A percentile compares a stretch with the other conserved stretches of the same genome.
These are phyloP conservation scores for Crocidura indochinensis DNA, from an alignment of 2,797 vertebrate species.

Conservation along the genomic window DNA sequence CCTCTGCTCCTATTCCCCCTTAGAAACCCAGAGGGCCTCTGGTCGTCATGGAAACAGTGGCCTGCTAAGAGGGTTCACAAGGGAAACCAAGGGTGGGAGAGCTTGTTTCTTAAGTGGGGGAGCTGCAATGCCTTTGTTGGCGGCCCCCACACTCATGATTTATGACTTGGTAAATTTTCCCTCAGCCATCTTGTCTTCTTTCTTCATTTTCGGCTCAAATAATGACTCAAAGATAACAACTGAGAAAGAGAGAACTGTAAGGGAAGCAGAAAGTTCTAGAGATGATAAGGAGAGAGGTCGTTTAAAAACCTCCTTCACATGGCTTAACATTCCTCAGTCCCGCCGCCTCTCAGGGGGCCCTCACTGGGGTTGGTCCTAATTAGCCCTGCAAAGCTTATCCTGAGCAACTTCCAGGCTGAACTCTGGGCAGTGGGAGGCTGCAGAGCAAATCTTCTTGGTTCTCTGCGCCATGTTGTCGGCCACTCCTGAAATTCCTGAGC, in stretches of 20 bases:
- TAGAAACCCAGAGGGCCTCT: no score
- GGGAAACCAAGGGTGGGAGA: not conserved
- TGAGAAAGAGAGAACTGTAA: not conserved
- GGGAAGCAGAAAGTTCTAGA: not conserved
- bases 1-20: no score
- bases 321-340: no score
- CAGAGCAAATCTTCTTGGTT: not conserved
- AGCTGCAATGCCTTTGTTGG: not conserved
- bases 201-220: no score
- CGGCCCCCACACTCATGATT: no score
- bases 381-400: not conserved
- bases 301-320: no score
- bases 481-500: not conserved
- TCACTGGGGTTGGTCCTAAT: no score
- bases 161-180: no score
- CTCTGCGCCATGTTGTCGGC: not conserved
- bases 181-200: no score
- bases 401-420: not conserved
- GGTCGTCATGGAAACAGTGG: not conserved
- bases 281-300: not conserved
- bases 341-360: not conserved
- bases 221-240: not conserved
- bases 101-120: not conserved
- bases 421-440: not conserved
- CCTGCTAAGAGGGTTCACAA: not conserved